Percentiles rank a stretch among this genome's conserved stretches.
These are phyloP conservation scores for Botia kubotai DNA, from an alignment of 2,797 vertebrate species.

Conservation along the genomic window DNA sequence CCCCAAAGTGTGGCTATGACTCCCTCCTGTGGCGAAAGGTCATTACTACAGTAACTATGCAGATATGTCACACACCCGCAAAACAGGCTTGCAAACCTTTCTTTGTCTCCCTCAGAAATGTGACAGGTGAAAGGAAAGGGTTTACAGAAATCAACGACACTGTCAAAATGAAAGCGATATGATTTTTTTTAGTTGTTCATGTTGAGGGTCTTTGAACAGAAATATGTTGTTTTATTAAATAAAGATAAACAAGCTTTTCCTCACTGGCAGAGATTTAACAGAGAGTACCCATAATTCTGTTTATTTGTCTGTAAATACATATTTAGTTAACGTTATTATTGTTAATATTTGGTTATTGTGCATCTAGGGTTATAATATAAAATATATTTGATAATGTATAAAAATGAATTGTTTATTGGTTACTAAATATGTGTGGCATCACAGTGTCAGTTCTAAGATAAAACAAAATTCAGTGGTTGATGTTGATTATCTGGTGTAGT, in stretches of 20 bases:
- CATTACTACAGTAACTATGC: constrained; percentile 73
- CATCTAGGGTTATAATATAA: no score
- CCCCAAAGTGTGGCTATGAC: constrained; percentile 66
- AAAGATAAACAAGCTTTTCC: no score
- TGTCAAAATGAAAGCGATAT: not conserved
- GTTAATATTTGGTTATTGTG: no score
- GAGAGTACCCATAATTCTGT: no score
- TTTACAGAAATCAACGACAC: constrained; percentile 15
- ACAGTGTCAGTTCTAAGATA: no score
- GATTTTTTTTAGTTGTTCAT: not conserved
- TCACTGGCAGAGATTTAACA: no score
- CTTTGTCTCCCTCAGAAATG: constrained; percentile 72
- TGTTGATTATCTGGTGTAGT: not conserved
- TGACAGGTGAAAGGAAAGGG: constrained; percentile 30
- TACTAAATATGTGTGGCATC: no score
- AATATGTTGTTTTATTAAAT: no score
- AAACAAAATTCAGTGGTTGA: not conserved
- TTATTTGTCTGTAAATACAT: no score
- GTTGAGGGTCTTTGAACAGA: not conserved
- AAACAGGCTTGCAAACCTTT: constrained; percentile 27
- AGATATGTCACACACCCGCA: constrained; percentile 64
- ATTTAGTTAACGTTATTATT: no score
- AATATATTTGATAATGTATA: no score
- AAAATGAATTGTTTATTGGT: no score
- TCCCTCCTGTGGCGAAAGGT: constrained; percentile 78